These are phyloP conservation scores for Tachycineta bicolor DNA, from an alignment of 2,113 vertebrate species.

Conservation along the genomic window DNA sequence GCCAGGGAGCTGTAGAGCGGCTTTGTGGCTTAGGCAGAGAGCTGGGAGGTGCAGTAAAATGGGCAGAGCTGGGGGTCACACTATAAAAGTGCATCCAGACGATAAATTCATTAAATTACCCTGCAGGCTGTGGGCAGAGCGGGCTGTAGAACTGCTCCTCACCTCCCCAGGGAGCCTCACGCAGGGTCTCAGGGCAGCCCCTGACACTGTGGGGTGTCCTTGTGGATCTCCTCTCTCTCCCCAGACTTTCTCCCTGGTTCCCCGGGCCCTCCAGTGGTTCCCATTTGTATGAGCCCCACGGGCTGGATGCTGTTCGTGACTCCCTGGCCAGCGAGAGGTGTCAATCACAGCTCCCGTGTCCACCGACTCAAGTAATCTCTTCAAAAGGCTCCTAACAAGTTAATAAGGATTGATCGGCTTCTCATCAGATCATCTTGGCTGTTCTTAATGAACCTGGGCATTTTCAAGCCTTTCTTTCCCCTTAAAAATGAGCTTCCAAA, in stretches of 20 bases:
- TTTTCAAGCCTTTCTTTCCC: slow-evolving; percentile 17
- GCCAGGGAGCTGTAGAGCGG: background rate
- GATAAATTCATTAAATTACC: background rate
- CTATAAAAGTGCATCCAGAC: rapidly evolving
- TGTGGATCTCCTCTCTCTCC: background rate
- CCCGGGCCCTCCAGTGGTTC: background rate
- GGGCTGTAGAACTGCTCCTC: background rate
- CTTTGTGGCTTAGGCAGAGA: background rate
- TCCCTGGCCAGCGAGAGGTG: background rate
- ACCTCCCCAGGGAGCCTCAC: rapidly evolving
- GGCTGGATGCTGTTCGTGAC: background rate
- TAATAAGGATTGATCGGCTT: slow-evolving; percentile 51
- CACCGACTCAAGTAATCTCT: background rate
- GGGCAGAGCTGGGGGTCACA: background rate
- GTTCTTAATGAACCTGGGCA: slow-evolving; percentile 48
- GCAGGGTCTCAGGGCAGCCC: background rate
- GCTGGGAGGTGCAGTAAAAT: background rate
- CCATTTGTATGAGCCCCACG: background rate
- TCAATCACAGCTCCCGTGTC: background rate
- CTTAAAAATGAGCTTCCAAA: background rate
- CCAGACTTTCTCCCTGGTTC: background rate
- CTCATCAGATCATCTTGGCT: slow-evolving; percentile 7
- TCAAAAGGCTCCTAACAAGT: background rate
- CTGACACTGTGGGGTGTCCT: background rate
- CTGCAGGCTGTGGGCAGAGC: background rate